Evolutionary conservation across 2,113 vertebrate species (phyloP).

Genomic region (Macrotis lagotis): DNA sequence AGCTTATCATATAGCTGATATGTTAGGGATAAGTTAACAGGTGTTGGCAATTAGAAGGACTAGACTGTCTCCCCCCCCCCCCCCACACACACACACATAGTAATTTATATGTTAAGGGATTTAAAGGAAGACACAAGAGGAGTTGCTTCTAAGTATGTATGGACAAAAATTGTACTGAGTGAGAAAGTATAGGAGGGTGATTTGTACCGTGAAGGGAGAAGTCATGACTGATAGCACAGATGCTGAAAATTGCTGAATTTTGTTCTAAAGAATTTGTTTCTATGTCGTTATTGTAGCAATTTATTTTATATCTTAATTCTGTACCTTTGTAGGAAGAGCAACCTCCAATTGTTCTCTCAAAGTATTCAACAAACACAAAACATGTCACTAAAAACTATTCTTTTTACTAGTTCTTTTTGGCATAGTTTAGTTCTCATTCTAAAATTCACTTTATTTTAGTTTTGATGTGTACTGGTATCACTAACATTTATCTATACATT

Average conservation of each 20-base stretch:
- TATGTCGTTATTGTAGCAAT: background rate
- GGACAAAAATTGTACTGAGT: background rate
- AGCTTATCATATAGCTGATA: background rate
- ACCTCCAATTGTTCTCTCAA: background rate
- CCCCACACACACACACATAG: too few species aligned
- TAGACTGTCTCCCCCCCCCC: background rate
- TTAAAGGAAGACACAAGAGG: background rate
- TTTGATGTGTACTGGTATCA: slow-evolving; percentile 4
- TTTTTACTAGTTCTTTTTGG: background rate
- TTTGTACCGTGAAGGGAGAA: background rate
- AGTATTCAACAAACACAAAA: background rate
- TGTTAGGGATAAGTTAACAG: background rate
- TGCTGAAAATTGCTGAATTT: background rate
- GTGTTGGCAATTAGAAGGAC: background rate
- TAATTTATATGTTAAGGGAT: background rate
- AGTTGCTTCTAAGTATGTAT: background rate
- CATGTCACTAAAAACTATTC: background rate
- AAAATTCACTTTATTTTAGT: slow-evolving; percentile 3
- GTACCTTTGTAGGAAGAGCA: background rate
- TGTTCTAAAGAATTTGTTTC: background rate
- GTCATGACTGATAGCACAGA: background rate
- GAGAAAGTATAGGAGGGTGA: background rate
- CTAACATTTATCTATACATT: background rate
- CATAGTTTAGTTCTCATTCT: background rate
- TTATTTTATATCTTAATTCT: background rate